Evolutionary conservation across 2,113 vertebrate species (phyloP).

Genomic region (Chaetodon auriga): DNA sequence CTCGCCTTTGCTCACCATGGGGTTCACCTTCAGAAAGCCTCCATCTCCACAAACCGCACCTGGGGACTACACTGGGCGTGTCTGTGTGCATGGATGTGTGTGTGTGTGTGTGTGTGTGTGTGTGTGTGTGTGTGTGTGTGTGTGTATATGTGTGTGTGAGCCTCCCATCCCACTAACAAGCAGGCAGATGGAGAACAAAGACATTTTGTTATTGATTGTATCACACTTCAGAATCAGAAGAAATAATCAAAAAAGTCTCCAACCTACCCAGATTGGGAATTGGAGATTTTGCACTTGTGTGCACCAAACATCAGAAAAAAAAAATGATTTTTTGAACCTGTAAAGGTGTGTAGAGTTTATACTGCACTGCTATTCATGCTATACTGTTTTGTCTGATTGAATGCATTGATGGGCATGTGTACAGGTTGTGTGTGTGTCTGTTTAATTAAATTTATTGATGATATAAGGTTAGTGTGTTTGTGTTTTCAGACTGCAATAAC

Average conservation of each 20-base stretch:
- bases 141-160: background rate
- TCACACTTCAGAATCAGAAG: constrained; percentile 33
- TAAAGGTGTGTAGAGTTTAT: background rate
- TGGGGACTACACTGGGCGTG: constrained; percentile 63
- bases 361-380: background rate
- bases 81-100: constrained; percentile 23
- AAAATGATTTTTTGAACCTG: background rate
- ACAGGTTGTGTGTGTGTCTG: background rate
- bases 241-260: constrained; percentile 26
- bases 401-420: background rate
- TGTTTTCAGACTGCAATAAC: background rate
- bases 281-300: background rate
- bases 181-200: constrained; percentile 66
- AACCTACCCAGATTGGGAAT: background rate
- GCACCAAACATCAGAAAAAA: background rate
- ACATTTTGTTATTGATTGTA: constrained; percentile 57
- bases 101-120: constrained; percentile 5
- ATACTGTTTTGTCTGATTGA: background rate
- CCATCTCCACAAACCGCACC: constrained; percentile 65
- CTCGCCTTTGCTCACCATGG: constrained; percentile 63
- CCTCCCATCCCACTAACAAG: constrained; percentile 21
- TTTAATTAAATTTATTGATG: no score
- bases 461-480: no score
- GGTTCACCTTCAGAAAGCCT: constrained; percentile 78
- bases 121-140: background rate